Base-by-base conservation (phyloP, 2,888 invertebrate genomes). In the Trypoxylon attenuatum region DNA sequence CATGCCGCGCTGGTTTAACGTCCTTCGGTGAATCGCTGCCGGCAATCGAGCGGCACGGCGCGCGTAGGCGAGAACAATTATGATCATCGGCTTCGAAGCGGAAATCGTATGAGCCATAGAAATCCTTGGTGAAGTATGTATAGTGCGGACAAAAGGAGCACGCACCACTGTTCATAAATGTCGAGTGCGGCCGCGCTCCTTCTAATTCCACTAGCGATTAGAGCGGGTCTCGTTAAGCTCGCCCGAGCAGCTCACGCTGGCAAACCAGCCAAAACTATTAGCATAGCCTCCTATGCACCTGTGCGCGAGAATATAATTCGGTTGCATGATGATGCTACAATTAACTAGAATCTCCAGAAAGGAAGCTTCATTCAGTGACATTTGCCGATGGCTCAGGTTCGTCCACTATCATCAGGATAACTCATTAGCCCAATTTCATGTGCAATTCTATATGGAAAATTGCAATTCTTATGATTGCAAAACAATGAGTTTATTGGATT, bases 311-410 rank as follows among this genome's bases (percentile, higher is more conserved):
- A 23, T 41, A 43, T 69, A 65, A 69, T 57, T 54, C 58, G 55
- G 66, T 70, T 58, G 61, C 55, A 66, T 60, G 70, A 71, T 66
- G 71, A 71, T 66, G 53, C 61, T 49, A 53, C 57, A 55, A 71
- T 71, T 71, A 71, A 71, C 68, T 71, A 57, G 51, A 54, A 45
- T 59, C 71, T 52, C 39, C 41, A 42, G 57, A 68, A 63, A 68
- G 56, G 47, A 38, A 52, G 52, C 53, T 42, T n/a, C n/a, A n/a
- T n/a, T n/a, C n/a, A n/a, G n/a, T 47, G 47, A 53, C 50, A 56
- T 66, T 46, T 47, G 60, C 50, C 16, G n/a, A 15, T 22, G 39
- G 52, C 15, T 33, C 41, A 43, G 39, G 27, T 33, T 33, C 49
- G 49, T 16, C 53, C 33, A 41, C 55, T 58, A 55, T 69, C 53